Conservation (phyloP, 2,113 vertebrate genomes). For the Willisornis vidua region DNA sequence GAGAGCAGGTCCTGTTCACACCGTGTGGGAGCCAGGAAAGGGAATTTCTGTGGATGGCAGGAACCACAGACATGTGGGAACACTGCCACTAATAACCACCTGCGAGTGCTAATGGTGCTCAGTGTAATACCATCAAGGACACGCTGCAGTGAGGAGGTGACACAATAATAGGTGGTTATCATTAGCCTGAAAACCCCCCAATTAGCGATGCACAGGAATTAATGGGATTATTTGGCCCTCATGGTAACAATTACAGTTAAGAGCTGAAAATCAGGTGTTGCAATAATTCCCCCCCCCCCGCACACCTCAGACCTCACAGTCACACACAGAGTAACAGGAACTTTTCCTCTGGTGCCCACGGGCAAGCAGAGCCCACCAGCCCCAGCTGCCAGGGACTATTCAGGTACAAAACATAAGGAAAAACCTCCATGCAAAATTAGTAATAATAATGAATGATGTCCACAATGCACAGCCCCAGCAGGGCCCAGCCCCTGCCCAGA, state of each 20-base stretch:
- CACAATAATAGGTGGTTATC: constrained; percentile 44
- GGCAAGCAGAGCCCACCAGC: background rate
- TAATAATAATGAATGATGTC: background rate
- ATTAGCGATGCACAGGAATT: background rate
- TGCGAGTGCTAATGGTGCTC: background rate
- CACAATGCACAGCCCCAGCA: background rate
- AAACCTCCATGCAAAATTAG: background rate
- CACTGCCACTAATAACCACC: background rate
- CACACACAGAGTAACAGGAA: background rate
- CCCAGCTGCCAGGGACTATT: background rate
- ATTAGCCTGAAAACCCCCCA: constrained; percentile 11
- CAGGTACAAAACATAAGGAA: fast-evolving
- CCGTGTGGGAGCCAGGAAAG: fast-evolving
- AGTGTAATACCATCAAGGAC: background rate
- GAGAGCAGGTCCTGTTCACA: fast-evolving
- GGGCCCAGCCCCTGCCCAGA: background rate
- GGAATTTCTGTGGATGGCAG: fast-evolving
- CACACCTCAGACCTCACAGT: background rate
- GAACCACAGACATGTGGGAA: background rate
- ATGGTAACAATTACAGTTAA: background rate
- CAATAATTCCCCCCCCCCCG: background rate
- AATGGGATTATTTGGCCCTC: background rate
- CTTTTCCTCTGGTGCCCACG: background rate
- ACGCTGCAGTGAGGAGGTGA: background rate
- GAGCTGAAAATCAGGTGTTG: background rate